Conservation (phyloP, 2,888 invertebrate species). For the Phorcus lineatus region DNA sequence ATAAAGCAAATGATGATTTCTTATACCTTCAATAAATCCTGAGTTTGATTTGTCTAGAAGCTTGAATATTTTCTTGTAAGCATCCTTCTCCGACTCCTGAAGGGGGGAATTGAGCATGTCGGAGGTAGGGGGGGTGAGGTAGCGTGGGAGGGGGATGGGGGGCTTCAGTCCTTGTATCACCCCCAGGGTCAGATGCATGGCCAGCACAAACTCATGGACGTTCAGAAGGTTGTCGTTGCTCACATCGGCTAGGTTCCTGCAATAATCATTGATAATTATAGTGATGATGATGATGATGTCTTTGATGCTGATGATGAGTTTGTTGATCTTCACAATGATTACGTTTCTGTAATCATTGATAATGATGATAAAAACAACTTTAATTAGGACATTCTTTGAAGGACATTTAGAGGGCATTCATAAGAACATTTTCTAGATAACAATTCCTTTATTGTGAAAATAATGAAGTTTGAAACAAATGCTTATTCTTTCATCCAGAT, state of each 20-base stretch:
- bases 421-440: too few species aligned
- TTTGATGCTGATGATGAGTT: too few species aligned
- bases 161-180: constrained; percentile 92
- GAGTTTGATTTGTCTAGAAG: constrained; percentile 51
- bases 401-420: too few species aligned
- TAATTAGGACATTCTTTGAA: too few species aligned
- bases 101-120: constrained; percentile 46
- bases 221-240: constrained; percentile 73
- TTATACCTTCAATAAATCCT: constrained; percentile 55
- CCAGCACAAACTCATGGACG: constrained; percentile 70
- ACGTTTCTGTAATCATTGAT: too few species aligned
- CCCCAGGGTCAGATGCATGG: constrained; percentile 77
- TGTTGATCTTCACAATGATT: too few species aligned
- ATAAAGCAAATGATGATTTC: too few species aligned
- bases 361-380: too few species aligned
- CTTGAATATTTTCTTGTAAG: constrained; percentile 62
- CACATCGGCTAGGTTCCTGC: constrained; percentile 72
- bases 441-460: too few species aligned
- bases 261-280: constrained; percentile 17
- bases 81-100: constrained; percentile 53
- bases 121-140: constrained; percentile 50
- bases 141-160: constrained; percentile 86
- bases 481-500: too few species aligned
- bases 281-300: too few species aligned
- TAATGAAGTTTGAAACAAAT: too few species aligned